phyloP scores from a whole-genome alignment of 2,888 invertebrate species.

The Lacanobia wlatinum region DNA sequence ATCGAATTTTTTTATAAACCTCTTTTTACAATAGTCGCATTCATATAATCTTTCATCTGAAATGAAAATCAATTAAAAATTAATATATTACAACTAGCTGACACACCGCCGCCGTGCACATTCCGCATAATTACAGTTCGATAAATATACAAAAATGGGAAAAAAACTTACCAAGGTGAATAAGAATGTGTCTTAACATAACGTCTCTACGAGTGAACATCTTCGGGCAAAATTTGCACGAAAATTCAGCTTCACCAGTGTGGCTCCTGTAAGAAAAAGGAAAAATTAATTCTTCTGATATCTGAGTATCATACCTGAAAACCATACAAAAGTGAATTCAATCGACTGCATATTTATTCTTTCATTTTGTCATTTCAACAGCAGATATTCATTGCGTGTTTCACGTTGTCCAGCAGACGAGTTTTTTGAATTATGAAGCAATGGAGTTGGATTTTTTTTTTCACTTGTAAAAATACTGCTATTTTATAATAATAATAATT shows the following conservation, averaged over 20 bases:
- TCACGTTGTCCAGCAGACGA: too few species aligned
- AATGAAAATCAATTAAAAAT: constrained; percentile 42
- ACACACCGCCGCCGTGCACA: too few species aligned
- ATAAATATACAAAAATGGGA: not conserved
- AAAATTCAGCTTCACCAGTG: constrained; percentile 51
- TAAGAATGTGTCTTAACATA: constrained; percentile 42
- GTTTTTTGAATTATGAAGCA: too few species aligned
- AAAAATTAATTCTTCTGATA: not conserved
- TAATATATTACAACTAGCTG: not conserved
- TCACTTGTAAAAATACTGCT: too few species aligned
- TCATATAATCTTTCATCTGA: constrained; percentile 73
- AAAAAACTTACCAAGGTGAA: constrained; percentile 41
- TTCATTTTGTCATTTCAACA: too few species aligned
- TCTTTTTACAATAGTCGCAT: constrained; percentile 73
- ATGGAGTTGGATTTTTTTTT: too few species aligned
- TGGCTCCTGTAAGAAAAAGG: constrained; percentile 32
- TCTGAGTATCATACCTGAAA: not conserved
- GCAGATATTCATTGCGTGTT: too few species aligned
- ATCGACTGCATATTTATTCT: too few species aligned
- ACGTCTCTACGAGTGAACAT: constrained; percentile 44
- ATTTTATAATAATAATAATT: too few species aligned
- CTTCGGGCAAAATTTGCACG: constrained; percentile 38
- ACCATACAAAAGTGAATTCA: not conserved
- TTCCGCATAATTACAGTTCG: too few species aligned
- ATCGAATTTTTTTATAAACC: constrained; percentile 62